Base-by-base conservation (phyloP, 2,113 vertebrate species). In the Gasterosteus nipponicus region DNA sequence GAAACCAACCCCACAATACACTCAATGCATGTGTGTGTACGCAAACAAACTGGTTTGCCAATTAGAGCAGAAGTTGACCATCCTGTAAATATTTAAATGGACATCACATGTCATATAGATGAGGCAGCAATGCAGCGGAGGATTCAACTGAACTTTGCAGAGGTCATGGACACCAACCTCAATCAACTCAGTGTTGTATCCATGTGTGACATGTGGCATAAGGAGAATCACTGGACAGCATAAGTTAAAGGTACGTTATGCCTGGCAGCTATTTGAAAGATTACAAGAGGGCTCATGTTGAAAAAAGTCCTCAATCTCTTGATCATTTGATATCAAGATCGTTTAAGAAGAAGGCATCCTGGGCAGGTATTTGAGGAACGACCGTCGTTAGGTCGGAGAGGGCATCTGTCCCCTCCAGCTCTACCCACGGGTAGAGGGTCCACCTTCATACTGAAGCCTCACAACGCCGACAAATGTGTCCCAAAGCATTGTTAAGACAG, bases 51-150 rank as follows among this genome's bases (percentile, higher is more conserved):
- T 65, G 61, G 56, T 88, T 80, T 91, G 87, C 88, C 89, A 92
- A 92, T 91, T 91, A 91, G 90, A 93, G 91, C 91, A 88, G 85
- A 88, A 91, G 83, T 73, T 82, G 84, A 81, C 86, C 88, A 72
- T 77, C 62, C 56, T 60, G 73, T 89, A 89, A 88, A 90, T 93
- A 84, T 93, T 92, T 89, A 79, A 92, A 87, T 88, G 73, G 38
- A 46, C 64, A 69, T 86, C 51, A 65, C 73, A 73, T 78, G 76
- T 68, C 51, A 12, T 77, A 80, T 66, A 83, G 75, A 81, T 64
- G 79, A 84, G 75, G 75, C 64, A 63, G 19, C 70, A 59, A 57
- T 82, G 57, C 80, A 82, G 59, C 31, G 2, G 26, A 80, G 68
- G 31, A 1, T 67, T 64, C 67, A 1, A 33, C 4, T 64, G 73